Evolutionary conservation across 2,113 vertebrate genomes (phyloP).

Genomic region (Rhizomys pruinosus): DNA sequence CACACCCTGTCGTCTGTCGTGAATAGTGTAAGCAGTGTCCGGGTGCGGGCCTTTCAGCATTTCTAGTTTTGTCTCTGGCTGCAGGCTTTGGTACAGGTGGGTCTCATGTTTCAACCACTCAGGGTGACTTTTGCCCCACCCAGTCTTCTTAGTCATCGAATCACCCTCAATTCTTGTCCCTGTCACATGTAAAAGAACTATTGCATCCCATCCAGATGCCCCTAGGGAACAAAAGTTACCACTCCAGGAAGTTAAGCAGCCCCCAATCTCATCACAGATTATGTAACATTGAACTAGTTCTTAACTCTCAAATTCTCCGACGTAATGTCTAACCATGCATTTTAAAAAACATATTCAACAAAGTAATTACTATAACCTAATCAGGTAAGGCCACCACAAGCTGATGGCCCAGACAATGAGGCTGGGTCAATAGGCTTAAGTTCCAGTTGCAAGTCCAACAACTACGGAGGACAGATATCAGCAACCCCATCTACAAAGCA

Average conservation of each 20-base stretch:
- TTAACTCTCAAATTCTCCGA: not conserved
- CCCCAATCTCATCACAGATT: not conserved
- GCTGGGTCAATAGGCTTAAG: not conserved
- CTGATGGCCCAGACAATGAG: not conserved
- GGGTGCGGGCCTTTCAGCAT: not conserved
- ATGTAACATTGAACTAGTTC: conserved; percentile 19
- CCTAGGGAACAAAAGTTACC: not conserved
- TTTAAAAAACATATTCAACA: conserved; percentile 30
- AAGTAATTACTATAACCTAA: conserved; percentile 7
- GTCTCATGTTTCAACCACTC: not conserved
- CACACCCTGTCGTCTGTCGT: not conserved
- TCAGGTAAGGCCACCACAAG: not conserved
- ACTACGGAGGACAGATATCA: not conserved
- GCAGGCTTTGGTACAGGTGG: not conserved
- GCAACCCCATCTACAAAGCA: not conserved
- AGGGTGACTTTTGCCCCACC: not conserved
- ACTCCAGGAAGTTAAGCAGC: not conserved
- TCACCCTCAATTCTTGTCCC: not conserved
- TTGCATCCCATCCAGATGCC: not conserved
- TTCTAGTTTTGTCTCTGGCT: not conserved
- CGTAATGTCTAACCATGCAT: not conserved
- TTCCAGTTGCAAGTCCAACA: not conserved
- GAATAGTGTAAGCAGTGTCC: not conserved
- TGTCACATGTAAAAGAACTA: not conserved
- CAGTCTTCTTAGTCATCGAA: not conserved